phyloP scores from a whole-genome alignment of 1,140 invertebrate genomes.

The Glomeris maerens region DNA sequence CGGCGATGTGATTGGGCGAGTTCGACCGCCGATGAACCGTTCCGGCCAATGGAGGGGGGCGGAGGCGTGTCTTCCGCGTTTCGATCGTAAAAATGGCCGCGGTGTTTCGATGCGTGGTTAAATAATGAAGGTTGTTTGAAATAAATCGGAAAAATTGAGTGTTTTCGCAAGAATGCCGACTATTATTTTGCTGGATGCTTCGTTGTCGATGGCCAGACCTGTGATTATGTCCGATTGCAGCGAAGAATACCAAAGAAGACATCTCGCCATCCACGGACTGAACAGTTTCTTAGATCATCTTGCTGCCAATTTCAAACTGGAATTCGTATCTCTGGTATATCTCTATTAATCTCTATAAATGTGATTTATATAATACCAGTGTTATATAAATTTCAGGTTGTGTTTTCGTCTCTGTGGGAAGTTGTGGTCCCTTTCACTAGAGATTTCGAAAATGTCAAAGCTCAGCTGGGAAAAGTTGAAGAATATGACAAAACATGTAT shows the following conservation, averaged over 20 bases:
- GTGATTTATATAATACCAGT: not conserved
- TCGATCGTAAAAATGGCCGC: too few relatives aligned
- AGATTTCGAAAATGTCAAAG: constrained; percentile 62
- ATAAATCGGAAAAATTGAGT: too few relatives aligned
- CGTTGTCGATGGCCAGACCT: constrained; percentile 57
- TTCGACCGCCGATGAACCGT: too few relatives aligned
- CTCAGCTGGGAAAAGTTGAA: constrained; percentile 53
- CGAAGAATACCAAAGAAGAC: constrained; percentile 45
- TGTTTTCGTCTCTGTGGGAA: constrained; percentile 67
- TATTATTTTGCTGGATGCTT: constrained; percentile 59
- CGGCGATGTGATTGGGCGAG: too few relatives aligned
- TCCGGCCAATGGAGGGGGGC: too few relatives aligned
- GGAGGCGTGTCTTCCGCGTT: too few relatives aligned
- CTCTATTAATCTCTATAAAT: constrained; percentile 11
- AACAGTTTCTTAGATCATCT: constrained; percentile 73
- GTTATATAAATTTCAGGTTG: constrained; percentile 5
- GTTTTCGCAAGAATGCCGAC: constrained; percentile 74
- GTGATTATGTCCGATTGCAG: constrained; percentile 34
- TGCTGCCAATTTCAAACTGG: constrained; percentile 61
- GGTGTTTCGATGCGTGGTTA: too few relatives aligned
- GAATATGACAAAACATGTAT: constrained; percentile 72
- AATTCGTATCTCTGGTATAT: constrained; percentile 75
- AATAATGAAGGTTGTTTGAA: too few relatives aligned
- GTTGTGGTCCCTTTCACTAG: constrained; percentile 64
- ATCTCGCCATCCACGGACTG: constrained; percentile 68